These are phyloP conservation scores for Globodera ellingtonae DNA, from an alignment of 1,140 invertebrate species.

Conservation along the genomic window DNA sequence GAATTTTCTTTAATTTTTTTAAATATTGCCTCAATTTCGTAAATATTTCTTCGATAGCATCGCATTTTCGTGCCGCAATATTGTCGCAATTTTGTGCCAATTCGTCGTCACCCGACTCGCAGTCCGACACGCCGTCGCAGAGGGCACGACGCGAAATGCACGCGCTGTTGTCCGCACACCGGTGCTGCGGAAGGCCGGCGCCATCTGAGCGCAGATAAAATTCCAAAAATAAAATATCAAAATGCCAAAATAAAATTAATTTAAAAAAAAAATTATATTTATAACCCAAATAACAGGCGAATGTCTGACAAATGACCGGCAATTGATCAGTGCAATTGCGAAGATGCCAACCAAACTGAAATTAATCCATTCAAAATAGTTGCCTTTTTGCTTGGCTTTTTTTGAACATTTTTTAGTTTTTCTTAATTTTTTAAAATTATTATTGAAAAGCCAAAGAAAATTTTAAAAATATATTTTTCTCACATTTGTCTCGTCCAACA, in stretches of 20 bases:
- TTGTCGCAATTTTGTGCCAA: constrained; percentile 10
- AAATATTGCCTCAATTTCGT: constrained; percentile 18
- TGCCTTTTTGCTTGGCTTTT: no score
- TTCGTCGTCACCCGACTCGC: constrained; percentile 77
- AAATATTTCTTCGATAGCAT: constrained; percentile 22
- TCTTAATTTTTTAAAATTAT: no score
- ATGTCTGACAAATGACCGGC: constrained; percentile 32
- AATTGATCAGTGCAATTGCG: constrained; percentile 25
- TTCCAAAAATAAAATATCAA: background rate
- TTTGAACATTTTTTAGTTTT: no score
- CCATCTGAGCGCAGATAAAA: constrained; percentile 27
- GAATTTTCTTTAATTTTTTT: background rate
- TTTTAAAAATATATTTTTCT: background rate
- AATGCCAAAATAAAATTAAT: background rate
- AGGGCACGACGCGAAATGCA: constrained; percentile 64
- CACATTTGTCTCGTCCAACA: constrained; percentile 16
- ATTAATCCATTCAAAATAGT: background rate
- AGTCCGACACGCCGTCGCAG: constrained; percentile 75
- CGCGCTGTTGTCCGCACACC: constrained; percentile 32
- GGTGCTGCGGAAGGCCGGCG: constrained; percentile 24
- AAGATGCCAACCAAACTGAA: constrained; percentile 30
- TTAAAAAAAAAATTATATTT: constrained; percentile 13
- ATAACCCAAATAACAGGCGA: constrained; percentile 30
- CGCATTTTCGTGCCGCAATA: constrained; percentile 22
- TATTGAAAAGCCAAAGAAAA: background rate